Evolutionary conservation across 92 coral and sea anemone species (phyloP), one percentile per base, ranked within the genome.

Genomic region (Paragorgia papillata): DNA sequence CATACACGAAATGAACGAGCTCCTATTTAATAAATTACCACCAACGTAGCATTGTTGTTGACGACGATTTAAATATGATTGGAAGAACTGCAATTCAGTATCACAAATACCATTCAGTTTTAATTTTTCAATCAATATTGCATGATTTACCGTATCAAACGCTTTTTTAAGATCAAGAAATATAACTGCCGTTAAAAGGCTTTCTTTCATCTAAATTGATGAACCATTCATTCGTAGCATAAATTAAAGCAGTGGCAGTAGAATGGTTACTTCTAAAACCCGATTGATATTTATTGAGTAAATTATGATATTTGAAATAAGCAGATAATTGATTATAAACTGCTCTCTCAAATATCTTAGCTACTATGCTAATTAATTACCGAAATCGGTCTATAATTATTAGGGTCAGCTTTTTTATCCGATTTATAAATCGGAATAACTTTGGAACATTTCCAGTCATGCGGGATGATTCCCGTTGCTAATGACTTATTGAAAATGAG

Each of bases 171-270:
- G 29, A 56, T 56, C 62, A 4, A 56, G 33, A 56, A 56, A 56
- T 56, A 56, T 56, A 56, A 56, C 62, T 28, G 62, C 62, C 14
- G 59, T 69, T 48, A 69, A 69, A 20, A 49, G 54, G 26, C 2
- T 17, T 28, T 41, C n/a, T 17, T 28, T 41, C n/a, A 20, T 67
- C 51, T 22, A 44, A 21, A 46, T 46, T 21, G 21, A 17, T 17
- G 6, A 67, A 19, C 74, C 74, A 67, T 26, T 67, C 74, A 67
- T 67, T 67, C 3, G 74, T 67, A 41, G 74, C 74, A 21, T 67
- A 57, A 67, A 67, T 57, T 25, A 67, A 49, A 43, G 74, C 74
- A 7, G 74, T 67, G 74, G 44, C 74, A 1, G 74, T 67, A 6
- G 74, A 67, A 30, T 67, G 74, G 6, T 19, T 19, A 25, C 34